phyloP scores from a whole-genome alignment of 2,113 vertebrate genomes.

The Litocranius walleri region DNA sequence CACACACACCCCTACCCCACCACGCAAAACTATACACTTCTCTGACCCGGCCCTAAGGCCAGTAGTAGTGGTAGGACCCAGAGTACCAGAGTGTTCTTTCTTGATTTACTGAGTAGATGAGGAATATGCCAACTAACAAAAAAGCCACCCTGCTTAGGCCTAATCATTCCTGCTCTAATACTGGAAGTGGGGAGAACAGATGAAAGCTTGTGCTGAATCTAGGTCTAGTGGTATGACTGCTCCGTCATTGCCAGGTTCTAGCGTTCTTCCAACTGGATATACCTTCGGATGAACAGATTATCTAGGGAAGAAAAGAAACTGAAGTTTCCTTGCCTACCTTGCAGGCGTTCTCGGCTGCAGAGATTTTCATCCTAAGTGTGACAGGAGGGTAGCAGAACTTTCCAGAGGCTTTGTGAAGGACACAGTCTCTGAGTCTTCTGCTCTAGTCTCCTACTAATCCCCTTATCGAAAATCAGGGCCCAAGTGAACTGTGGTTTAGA shows the following conservation, averaged over 20 bases:
- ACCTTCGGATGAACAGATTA: not conserved
- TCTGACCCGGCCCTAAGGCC: not conserved
- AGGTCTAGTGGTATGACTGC: not conserved
- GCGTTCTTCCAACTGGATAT: not conserved
- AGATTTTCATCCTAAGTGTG: not conserved
- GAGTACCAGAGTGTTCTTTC: not conserved
- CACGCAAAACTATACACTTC: not conserved
- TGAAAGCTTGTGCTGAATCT: not conserved
- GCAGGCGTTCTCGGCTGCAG: not conserved
- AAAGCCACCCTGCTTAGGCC: not conserved
- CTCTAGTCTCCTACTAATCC: not conserved
- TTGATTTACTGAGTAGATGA: not conserved
- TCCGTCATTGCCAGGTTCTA: not conserved
- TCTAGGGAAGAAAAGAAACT: not conserved
- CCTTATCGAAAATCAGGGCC: not conserved
- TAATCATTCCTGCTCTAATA: not conserved
- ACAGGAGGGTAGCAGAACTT: not conserved
- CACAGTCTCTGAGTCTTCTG: not conserved
- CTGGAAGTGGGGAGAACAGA: not conserved
- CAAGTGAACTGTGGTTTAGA: not conserved
- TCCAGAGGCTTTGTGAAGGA: not conserved
- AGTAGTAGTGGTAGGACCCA: not conserved
- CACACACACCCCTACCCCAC: no score
- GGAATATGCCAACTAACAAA: not conserved
- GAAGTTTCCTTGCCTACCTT: not conserved